Evolutionary conservation across 35 echinoderm and acorn worm species (phyloP).

Genomic region (Patiria miniata): DNA sequence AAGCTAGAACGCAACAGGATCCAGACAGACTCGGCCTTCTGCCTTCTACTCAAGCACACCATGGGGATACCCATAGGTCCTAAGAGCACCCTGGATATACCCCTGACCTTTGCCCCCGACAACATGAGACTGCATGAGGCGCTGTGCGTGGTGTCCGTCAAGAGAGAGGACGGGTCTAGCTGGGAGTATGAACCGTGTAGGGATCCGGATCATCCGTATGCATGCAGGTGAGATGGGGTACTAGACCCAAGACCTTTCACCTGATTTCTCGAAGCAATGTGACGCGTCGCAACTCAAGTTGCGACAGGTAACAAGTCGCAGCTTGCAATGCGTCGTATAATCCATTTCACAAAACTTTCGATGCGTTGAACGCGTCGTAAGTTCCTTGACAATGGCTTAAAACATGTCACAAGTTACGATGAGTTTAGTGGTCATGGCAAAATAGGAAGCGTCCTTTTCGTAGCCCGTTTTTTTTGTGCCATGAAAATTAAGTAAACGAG

Average conservation of each 20-base stretch:
- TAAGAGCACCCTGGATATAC: slow-evolving; percentile 89
- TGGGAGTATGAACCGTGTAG: slow-evolving; percentile 63
- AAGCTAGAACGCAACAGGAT: slow-evolving; percentile 67
- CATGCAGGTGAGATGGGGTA: slow-evolving; percentile 50
- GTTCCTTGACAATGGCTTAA: too few relatives aligned
- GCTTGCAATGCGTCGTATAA: too few relatives aligned
- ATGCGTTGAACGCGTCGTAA: too few relatives aligned
- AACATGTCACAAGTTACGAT: too few relatives aligned
- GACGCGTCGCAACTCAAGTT: background rate
- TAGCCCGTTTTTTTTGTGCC: too few relatives aligned
- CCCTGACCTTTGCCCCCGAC: slow-evolving; percentile 88
- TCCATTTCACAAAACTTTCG: too few relatives aligned
- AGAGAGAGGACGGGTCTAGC: slow-evolving; percentile 51
- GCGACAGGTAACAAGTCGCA: too few relatives aligned
- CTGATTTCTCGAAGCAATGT: background rate
- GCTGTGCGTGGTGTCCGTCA: slow-evolving; percentile 76
- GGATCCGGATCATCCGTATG: slow-evolving; percentile 83
- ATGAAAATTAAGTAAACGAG: too few relatives aligned
- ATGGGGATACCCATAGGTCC: slow-evolving; percentile 67
- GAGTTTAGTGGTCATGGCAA: too few relatives aligned
- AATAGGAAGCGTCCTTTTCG: too few relatives aligned
- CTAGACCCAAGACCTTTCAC: background rate
- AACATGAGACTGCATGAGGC: slow-evolving; percentile 91
- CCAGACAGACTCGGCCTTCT: slow-evolving; percentile 91
- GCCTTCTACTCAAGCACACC: slow-evolving; percentile 84